Conservation (phyloP, 2,888 invertebrate species). For the Dynastes grantii region DNA sequence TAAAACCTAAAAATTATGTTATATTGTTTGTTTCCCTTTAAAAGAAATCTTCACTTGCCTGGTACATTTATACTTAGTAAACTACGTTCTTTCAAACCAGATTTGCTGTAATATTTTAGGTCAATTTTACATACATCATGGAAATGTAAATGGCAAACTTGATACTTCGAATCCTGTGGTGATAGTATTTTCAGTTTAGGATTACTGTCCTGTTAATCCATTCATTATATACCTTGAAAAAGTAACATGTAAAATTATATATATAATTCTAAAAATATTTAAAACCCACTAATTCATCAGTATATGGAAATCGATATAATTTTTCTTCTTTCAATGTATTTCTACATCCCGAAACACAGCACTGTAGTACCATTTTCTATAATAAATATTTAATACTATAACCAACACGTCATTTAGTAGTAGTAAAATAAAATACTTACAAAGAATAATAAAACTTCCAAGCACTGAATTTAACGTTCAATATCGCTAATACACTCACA, state of each 20-base stretch:
- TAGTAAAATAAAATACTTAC: neutral
- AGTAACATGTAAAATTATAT: neutral
- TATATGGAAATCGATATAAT: neutral
- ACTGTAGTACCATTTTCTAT: conserved; percentile 12
- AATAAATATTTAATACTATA: neutral
- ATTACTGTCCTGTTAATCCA: neutral
- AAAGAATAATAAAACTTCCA: neutral
- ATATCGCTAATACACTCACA: too few relatives aligned
- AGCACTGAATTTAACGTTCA: neutral
- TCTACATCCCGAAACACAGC: neutral
- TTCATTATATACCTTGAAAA: conserved; percentile 10
- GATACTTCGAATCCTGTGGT: neutral
- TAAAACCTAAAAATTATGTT: conserved; percentile 10
- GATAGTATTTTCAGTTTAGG: neutral
- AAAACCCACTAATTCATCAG: neutral
- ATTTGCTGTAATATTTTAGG: neutral
- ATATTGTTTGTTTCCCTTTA: neutral
- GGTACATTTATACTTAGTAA: neutral
- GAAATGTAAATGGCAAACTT: conserved; percentile 1
- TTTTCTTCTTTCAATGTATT: conserved; percentile 1
- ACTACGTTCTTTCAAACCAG: neutral
- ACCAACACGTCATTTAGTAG: neutral
- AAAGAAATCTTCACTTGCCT: neutral
- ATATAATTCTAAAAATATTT: neutral
- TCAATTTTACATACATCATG: neutral